Evolutionary conservation across 2,888 invertebrate genomes (phyloP), one percentile per base, ranked within the genome.

Genomic region (Dryobotodes eremita): DNA sequence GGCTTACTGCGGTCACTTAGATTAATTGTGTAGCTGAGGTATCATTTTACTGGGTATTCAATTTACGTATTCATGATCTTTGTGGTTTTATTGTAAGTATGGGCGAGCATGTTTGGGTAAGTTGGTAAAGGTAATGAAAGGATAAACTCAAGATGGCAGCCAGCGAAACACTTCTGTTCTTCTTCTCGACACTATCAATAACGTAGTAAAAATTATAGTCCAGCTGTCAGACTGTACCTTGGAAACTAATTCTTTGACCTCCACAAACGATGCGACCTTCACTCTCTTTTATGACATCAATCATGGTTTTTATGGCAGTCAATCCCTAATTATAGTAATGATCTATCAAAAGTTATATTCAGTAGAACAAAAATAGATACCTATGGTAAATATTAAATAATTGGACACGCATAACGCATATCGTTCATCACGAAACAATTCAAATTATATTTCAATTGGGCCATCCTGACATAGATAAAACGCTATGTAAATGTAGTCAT

Each of bases 11-110:
- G 84, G 86, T 71, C 79, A 83, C 75, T 75, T 73, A 84, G 77
- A 87, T 86, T 86, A 88, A 87, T 88, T 81, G 53, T 86, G 59
- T 73, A 62, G 53, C 62, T 48, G 53, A 76, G 66, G 65, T 73
- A 75, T 81, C 10, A 85, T 81, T 85, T 81, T 55, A 76, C 53
- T 48, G 13, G 46, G 26, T 61, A 66, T 46, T 69, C n/a, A 70
- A 46, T 65, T 61, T 59, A 75, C 53, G 46, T 71, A 71, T 83
- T 84, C 84, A 72, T 69, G 46, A 42, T 59, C 26, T 55, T 53
- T 48, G 61, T 31, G 55, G 61, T 53, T 46, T 31, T 31, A 46
- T 15, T 20, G 46, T 13, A 66, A 74, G 23, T 66, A 66, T 81
- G 2, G 48, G 26, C 26, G 13, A 71, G 73, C 48, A 20, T 64